A percentile compares a stretch with the other conserved stretches of the same genome.
Conservation (phyloP, 1,140 invertebrate species). For the Drosophila parabipectinata region DNA sequence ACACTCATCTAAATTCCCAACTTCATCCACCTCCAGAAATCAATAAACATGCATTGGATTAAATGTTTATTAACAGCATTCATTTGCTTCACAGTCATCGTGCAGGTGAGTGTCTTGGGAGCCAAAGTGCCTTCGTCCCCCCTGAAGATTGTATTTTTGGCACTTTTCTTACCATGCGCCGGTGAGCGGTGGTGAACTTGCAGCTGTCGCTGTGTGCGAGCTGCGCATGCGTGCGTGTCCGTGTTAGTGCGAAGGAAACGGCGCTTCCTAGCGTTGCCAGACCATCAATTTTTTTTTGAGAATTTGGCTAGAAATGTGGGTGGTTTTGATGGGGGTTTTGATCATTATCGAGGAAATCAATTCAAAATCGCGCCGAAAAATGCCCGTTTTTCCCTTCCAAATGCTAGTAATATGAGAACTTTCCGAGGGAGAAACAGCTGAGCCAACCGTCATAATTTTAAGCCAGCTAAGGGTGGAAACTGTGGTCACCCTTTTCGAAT, state of each 20-base stretch:
- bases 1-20: conserved; percentile 42
- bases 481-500: conserved; percentile 47
- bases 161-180: conserved; percentile 36
- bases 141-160: conserved; percentile 25
- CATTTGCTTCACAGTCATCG: conserved; percentile 76
- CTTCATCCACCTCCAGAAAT: conserved; percentile 43
- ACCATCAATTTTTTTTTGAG: background rate
- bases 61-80: conserved; percentile 82
- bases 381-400: background rate
- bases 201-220: conserved; percentile 24
- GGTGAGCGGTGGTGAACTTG: conserved; percentile 15
- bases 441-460: conserved; percentile 35
- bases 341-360: background rate
- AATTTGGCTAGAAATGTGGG: background rate
- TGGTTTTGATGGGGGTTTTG: background rate
- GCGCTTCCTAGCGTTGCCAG: conserved; percentile 53
- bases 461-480: conserved; percentile 20
- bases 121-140: too few relatives aligned
- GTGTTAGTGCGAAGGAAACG: conserved; percentile 10
- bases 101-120: conserved; percentile 66
- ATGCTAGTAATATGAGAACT: conserved; percentile 53
- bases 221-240: background rate
- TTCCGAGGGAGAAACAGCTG: conserved; percentile 51
- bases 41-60: conserved; percentile 83
- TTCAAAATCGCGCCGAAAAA: background rate